Conservation (phyloP, 2,797 vertebrate species). For the Enteromius anoplus region DNA sequence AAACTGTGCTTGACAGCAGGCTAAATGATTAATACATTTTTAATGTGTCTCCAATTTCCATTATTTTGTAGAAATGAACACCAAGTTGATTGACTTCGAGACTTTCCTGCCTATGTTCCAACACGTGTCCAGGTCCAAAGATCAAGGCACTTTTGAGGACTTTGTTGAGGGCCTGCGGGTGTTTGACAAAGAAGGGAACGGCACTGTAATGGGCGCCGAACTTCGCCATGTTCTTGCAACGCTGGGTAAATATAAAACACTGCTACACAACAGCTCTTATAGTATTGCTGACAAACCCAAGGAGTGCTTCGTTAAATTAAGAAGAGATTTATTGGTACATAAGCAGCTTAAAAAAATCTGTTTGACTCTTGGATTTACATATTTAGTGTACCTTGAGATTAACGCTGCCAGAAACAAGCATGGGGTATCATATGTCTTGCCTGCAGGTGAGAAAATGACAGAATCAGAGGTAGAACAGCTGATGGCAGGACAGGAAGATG, state of each 20-base stretch:
- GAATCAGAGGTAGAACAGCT: slow-evolving; percentile 84
- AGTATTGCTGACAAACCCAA: not conserved
- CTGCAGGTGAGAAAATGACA: slow-evolving; percentile 82
- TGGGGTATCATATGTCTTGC: not conserved
- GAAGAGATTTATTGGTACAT: not conserved
- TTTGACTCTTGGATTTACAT: not conserved
- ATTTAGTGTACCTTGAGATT: slow-evolving; percentile 1
- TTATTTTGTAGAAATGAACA: slow-evolving; percentile 76
- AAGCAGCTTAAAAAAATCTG: not conserved
- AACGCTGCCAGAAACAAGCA: not conserved
- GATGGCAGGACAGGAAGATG: slow-evolving; percentile 83
- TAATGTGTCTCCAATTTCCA: not conserved
- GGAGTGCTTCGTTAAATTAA: not conserved
- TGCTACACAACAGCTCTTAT: not conserved
- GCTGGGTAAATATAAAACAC: slow-evolving; percentile 69
- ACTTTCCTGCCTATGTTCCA: slow-evolving; percentile 86
- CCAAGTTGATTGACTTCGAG: slow-evolving; percentile 84
- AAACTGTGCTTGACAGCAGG: not conserved
- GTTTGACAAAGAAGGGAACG: slow-evolving; percentile 86
- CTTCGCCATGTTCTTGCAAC: slow-evolving; percentile 83
- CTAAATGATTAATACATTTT: not conserved
- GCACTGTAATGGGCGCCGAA: slow-evolving; percentile 86
- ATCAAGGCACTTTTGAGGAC: slow-evolving; percentile 83
- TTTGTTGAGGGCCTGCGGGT: slow-evolving; percentile 86
- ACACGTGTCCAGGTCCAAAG: slow-evolving; percentile 82